These are phyloP conservation scores for Australoheros scitulus DNA, from an alignment of 2,113 vertebrate species.

Conservation along the genomic window DNA sequence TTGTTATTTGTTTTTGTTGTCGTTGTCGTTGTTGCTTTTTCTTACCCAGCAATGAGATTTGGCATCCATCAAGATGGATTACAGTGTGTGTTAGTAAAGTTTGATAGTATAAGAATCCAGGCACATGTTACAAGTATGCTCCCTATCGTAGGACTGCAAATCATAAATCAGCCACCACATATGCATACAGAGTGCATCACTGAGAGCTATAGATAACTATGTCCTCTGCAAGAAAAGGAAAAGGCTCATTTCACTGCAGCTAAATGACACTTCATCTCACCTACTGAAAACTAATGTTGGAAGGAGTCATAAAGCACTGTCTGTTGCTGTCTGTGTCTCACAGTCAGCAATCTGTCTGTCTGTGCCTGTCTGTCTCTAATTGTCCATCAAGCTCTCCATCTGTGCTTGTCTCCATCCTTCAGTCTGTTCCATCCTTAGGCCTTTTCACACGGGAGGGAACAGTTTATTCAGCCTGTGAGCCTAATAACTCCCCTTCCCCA, in stretches of 20 bases:
- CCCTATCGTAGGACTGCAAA: not conserved
- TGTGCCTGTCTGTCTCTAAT: slow-evolving; percentile 33
- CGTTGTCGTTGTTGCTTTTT: too few relatives aligned
- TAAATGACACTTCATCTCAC: slow-evolving; percentile 33
- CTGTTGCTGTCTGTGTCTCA: not conserved
- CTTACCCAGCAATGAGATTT: not conserved
- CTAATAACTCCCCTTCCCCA: slow-evolving; percentile 56
- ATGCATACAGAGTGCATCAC: not conserved
- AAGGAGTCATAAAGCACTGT: slow-evolving; percentile 19
- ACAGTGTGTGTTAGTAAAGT: not conserved
- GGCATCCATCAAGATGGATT: not conserved
- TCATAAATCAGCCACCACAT: not conserved
- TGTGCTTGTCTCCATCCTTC: slow-evolving; percentile 35
- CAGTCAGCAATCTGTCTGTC: slow-evolving; percentile 28
- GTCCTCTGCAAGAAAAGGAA: slow-evolving; percentile 6
- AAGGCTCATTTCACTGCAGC: slow-evolving; percentile 31
- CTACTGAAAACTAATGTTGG: slow-evolving; percentile 14
- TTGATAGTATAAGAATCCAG: not conserved
- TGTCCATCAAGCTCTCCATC: slow-evolving; percentile 54
- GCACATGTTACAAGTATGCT: not conserved
- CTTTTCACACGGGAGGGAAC: slow-evolving; percentile 41
- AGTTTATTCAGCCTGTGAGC: slow-evolving; percentile 42
- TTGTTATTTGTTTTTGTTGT: too few relatives aligned
- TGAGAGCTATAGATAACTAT: slow-evolving; percentile 5
- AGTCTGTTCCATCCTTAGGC: slow-evolving; percentile 34